Evolutionary conservation across 1,140 invertebrate species (phyloP).

Genomic region (Stegodyphus mimosarum): DNA sequence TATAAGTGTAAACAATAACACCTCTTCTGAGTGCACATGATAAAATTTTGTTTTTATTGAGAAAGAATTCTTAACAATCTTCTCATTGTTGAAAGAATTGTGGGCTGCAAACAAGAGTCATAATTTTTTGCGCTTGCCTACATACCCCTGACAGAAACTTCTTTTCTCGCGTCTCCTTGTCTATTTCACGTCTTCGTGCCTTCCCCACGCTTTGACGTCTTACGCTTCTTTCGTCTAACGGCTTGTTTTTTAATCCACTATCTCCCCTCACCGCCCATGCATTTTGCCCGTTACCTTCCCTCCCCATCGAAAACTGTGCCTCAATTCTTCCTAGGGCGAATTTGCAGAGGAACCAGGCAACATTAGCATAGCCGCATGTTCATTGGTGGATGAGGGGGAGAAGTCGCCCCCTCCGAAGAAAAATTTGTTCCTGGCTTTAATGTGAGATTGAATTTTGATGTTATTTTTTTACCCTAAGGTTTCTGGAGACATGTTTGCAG

Average conservation of each 20-base stretch:
- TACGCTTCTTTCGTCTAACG: conserved; percentile 24
- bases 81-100: too few species aligned
- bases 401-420: conserved; percentile 20
- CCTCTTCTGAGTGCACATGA: too few species aligned
- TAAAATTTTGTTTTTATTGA: too few species aligned
- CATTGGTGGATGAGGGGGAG: conserved; percentile 41
- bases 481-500: too few species aligned
- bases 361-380: conserved; percentile 58
- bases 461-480: too few species aligned
- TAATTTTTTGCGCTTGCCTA: conserved; percentile 1
- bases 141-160: conserved; percentile 10
- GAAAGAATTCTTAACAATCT: too few species aligned
- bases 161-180: conserved; percentile 39
- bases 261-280: conserved; percentile 4
- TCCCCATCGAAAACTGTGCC: background rate
- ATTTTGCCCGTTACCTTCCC: background rate
- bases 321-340: conserved; percentile 38
- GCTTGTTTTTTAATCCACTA: conserved; percentile 55
- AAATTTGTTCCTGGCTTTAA: conserved; percentile 47
- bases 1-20: too few species aligned
- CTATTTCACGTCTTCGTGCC: conserved; percentile 51
- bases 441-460: conserved; percentile 24
- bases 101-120: too few species aligned
- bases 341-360: conserved; percentile 27
- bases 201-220: conserved; percentile 29